Evolutionary conservation across 2,797 vertebrate species (phyloP), one percentile per base, ranked within the genome.

Genomic region (Antrozous pallidus): DNA sequence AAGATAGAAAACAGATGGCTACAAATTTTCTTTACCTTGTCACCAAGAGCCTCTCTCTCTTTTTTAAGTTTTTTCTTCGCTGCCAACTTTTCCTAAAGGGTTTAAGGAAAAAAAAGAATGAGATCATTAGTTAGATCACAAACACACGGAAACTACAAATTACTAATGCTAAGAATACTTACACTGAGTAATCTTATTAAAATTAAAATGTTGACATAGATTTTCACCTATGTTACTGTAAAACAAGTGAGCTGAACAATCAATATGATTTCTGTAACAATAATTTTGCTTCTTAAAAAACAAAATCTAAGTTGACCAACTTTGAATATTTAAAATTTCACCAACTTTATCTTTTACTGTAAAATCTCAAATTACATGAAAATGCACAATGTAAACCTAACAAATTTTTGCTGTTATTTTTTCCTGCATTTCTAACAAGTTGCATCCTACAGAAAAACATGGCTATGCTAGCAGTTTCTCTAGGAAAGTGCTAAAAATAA

Each of bases 41-140:
- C 99, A 75, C 99, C 99, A 71, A 99, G 98, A 54, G 99, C 99
- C 92, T 98, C 98, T 93, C 99, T 98, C 94, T 99, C 99, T 96
- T 99, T 99, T 95, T 98, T 99, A 95, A 97, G 98, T 96, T 99
- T 99, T 95, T 99, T 99, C 98, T 98, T 99, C 90, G 99, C 91
- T 67, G 98, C 98, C 92, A 99, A 61, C 83, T 99, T 99, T 98
- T 98, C 98, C 99, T 99, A 91, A 95, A 98, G 97, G 40, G 83
- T n/a, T 73, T 89, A 89, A 86, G 70, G n/a, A n/a, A 61, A 82
- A 18, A 84, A 82, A 84, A 78, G 80, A 78, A 40, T 96, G 73
- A 96, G 91, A 95, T 9, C 28, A 93, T 26, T 38, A 83, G 22
- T 92, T 83, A 67, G 14, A 89, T 40, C 36, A 84, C n/a, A 94